Evolutionary conservation across 2,113 vertebrate species (phyloP).

Genomic region (Athene noctua): DNA sequence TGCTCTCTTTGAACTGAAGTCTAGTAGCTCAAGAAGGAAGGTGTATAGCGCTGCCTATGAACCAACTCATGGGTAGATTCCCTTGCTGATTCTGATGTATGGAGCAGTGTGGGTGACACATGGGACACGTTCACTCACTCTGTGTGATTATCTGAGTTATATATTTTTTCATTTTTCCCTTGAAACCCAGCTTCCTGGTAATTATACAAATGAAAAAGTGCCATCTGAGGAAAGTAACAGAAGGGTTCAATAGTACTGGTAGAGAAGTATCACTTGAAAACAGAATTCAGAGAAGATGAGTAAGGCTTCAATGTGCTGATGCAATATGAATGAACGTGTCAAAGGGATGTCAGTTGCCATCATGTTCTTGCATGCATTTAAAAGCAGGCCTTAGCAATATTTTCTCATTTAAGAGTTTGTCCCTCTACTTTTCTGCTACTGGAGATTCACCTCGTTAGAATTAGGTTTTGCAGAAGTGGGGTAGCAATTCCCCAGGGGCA

Average conservation of each 20-base stretch:
- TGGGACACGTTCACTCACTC: not conserved
- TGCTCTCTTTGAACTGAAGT: not conserved
- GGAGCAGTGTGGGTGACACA: not conserved
- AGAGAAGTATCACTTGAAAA: conserved; percentile 21
- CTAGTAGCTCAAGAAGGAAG: not conserved
- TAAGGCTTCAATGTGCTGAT: not conserved
- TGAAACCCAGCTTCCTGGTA: not conserved
- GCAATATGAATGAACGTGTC: conserved; percentile 6
- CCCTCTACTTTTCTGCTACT: not conserved
- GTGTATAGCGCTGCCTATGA: not conserved
- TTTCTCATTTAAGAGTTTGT: not conserved
- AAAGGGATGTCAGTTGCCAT: not conserved
- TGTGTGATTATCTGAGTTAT: not conserved
- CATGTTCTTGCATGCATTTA: not conserved
- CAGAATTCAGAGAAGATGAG: not conserved
- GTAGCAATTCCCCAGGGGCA: not conserved
- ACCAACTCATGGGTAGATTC: not conserved
- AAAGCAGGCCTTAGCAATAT: conserved; percentile 1
- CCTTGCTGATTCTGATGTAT: not conserved
- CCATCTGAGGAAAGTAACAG: not conserved
- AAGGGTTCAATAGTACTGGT: not conserved
- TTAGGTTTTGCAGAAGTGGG: not conserved
- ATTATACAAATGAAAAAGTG: not conserved
- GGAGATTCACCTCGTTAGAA: not conserved
- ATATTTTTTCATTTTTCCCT: not conserved